Evolutionary conservation across 2,113 vertebrate species (phyloP).

Genomic region (Cebidichthys violaceus): DNA sequence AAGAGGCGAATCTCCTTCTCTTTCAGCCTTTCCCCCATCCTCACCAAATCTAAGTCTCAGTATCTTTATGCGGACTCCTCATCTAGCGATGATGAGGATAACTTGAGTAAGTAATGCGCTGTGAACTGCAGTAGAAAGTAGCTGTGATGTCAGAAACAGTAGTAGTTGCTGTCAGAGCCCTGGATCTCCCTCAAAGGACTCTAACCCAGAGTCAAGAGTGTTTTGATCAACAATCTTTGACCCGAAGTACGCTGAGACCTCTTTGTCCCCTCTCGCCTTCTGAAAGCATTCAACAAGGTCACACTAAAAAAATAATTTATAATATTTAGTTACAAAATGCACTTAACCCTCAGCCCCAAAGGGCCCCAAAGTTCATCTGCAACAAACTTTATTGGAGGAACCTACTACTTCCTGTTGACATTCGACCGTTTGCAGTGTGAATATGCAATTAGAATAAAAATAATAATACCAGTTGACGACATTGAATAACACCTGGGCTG

Average conservation of each 20-base stretch:
- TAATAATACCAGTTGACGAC: slow-evolving; percentile 22
- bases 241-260: background rate
- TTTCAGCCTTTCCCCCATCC: slow-evolving; percentile 92
- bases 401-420: slow-evolving; percentile 31
- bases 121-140: slow-evolving; percentile 44
- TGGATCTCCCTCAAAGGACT: background rate
- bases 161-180: slow-evolving; percentile 26
- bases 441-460: slow-evolving; percentile 25
- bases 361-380: slow-evolving; percentile 17
- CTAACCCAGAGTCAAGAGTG: background rate
- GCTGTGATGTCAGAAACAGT: slow-evolving; percentile 27
- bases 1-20: slow-evolving; percentile 92
- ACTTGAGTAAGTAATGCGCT: slow-evolving; percentile 88
- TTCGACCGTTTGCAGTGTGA: slow-evolving; percentile 17
- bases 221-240: background rate
- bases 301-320: background rate
- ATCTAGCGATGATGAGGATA: slow-evolving; percentile 93
- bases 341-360: slow-evolving; percentile 10
- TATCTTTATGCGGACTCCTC: slow-evolving; percentile 90
- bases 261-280: background rate
- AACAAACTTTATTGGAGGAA: slow-evolving; percentile 32
- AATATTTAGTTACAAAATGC: background rate
- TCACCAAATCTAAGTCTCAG: slow-evolving; percentile 91
- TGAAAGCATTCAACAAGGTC: background rate
- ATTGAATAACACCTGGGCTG: slow-evolving; percentile 7